Percentiles rank a stretch among this genome's conserved stretches.
Evolutionary conservation across 2,888 invertebrate species (phyloP).

Genomic region (Xanthostigma xanthostigma): DNA sequence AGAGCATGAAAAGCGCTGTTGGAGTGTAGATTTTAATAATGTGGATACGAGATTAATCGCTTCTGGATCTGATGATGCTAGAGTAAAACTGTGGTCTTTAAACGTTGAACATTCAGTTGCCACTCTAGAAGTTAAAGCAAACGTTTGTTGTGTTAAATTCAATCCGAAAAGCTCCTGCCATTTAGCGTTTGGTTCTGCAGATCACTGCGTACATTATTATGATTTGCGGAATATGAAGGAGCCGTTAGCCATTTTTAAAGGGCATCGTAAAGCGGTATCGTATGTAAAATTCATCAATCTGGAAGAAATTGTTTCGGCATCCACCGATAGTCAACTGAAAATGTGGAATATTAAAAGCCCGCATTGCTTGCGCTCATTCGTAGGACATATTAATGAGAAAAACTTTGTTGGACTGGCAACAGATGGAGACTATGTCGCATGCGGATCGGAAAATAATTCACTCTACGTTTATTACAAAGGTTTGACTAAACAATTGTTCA

Average conservation of each 20-base stretch:
- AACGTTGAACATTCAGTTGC: constrained; percentile 75
- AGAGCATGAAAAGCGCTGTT: constrained; percentile 90
- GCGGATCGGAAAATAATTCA: constrained; percentile 90
- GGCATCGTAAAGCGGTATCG: constrained; percentile 86
- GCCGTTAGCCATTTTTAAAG: constrained; percentile 69
- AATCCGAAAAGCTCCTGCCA: constrained; percentile 74
- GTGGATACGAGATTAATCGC: constrained; percentile 81
- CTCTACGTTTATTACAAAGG: constrained; percentile 86
- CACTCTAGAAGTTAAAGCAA: constrained; percentile 82
- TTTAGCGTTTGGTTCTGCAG: constrained; percentile 90
- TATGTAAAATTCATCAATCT: constrained; percentile 83
- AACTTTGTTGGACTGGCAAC: constrained; percentile 91
- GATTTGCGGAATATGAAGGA: constrained; percentile 74
- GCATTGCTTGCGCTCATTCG: constrained; percentile 69
- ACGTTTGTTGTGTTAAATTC: constrained; percentile 90
- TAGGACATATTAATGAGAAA: constrained; percentile 88
- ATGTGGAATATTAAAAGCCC: constrained; percentile 74
- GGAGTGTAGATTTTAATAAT: constrained; percentile 91
- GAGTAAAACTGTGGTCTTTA: constrained; percentile 87
- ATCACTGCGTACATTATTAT: constrained; percentile 93
- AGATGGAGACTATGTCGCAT: constrained; percentile 82
- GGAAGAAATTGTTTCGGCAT: constrained; percentile 78
- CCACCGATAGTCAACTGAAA: constrained; percentile 81
- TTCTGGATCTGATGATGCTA: constrained; percentile 83
- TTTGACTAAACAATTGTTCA: constrained; percentile 70